Percentiles rank a stretch among this genome's conserved stretches.
Evolutionary conservation across 2,797 vertebrate genomes (phyloP).

Genomic region (Geotrypetes seraphini): DNA sequence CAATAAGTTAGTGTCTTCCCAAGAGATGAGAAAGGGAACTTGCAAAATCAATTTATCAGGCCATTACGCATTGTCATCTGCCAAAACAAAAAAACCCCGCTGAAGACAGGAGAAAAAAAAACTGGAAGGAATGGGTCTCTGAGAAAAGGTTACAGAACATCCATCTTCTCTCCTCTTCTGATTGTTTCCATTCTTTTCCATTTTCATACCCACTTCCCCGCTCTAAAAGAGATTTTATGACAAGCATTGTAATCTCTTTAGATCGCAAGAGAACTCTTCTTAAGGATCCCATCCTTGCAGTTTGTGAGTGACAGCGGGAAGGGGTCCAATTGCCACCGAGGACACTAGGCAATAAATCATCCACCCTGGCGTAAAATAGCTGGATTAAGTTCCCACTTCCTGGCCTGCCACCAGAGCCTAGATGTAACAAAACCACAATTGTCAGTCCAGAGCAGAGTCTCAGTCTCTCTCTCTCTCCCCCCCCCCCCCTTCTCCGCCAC

Average conservation of each 20-base stretch:
- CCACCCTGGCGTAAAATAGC: conserved; percentile 69
- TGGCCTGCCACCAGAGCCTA: conserved; percentile 71
- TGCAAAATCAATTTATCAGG: conserved; percentile 77
- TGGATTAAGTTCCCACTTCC: conserved; percentile 64
- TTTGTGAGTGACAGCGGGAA: conserved; percentile 86
- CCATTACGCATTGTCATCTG: conserved; percentile 73
- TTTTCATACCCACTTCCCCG: conserved; percentile 71
- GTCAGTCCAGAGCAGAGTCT: conserved; percentile 53
- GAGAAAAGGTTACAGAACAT: conserved; percentile 79
- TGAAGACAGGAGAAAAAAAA: conserved; percentile 65
- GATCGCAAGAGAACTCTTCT: conserved; percentile 68
- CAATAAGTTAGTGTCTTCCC: conserved; percentile 85
- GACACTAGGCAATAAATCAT: conserved; percentile 98
- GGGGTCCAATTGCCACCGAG: conserved; percentile 84
- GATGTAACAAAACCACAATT: conserved; percentile 82
- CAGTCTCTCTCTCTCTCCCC: too few relatives aligned
- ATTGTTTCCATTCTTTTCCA: conserved; percentile 74
- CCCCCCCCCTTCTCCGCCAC: too few relatives aligned
- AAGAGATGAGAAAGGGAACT: conserved; percentile 66
- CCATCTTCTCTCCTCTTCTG: conserved; percentile 75
- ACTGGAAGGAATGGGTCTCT: conserved; percentile 70
- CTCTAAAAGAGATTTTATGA: conserved; percentile 84
- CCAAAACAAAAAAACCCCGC: conserved; percentile 69
- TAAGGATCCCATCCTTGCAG: conserved; percentile 71
- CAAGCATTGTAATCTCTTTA: conserved; percentile 86